These are phyloP conservation scores for Erynnis tages DNA, from an alignment of 2,888 invertebrate genomes.

Conservation along the genomic window DNA sequence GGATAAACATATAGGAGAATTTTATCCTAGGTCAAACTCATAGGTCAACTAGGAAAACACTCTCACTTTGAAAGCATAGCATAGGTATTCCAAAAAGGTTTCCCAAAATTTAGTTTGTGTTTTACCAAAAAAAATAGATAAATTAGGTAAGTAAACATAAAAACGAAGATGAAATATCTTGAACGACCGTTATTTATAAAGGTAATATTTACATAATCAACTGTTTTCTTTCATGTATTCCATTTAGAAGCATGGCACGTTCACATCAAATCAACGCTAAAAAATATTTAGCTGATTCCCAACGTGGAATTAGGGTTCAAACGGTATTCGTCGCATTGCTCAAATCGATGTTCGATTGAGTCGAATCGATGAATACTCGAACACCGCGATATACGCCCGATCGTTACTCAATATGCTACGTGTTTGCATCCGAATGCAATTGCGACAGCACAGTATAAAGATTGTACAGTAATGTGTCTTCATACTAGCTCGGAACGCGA, in stretches of 20 bases:
- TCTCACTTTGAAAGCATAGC: too few relatives aligned
- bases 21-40: too few relatives aligned
- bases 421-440: conserved; percentile 55
- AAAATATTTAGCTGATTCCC: conserved; percentile 43
- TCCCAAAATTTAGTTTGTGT: too few relatives aligned
- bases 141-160: too few relatives aligned
- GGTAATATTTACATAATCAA: conserved; percentile 33
- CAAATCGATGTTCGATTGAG: conserved; percentile 30
- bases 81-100: too few relatives aligned
- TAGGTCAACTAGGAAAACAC: too few relatives aligned
- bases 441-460: too few relatives aligned
- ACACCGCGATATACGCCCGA: conserved; percentile 7
- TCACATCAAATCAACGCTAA: conserved; percentile 20
- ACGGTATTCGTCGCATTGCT: conserved; percentile 35
- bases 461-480: too few relatives aligned
- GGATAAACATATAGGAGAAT: too few relatives aligned
- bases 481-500: too few relatives aligned
- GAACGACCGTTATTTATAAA: conserved; percentile 24
- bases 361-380: conserved; percentile 41
- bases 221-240: conserved; percentile 30
- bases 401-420: conserved; percentile 54
- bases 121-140: too few relatives aligned
- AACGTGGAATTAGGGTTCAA: conserved; percentile 38
- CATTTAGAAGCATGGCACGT: conserved; percentile 30
- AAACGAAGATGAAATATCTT: conserved; percentile 23